phyloP scores from a whole-genome alignment of 2,113 vertebrate species.

The Lagopus leucura region DNA sequence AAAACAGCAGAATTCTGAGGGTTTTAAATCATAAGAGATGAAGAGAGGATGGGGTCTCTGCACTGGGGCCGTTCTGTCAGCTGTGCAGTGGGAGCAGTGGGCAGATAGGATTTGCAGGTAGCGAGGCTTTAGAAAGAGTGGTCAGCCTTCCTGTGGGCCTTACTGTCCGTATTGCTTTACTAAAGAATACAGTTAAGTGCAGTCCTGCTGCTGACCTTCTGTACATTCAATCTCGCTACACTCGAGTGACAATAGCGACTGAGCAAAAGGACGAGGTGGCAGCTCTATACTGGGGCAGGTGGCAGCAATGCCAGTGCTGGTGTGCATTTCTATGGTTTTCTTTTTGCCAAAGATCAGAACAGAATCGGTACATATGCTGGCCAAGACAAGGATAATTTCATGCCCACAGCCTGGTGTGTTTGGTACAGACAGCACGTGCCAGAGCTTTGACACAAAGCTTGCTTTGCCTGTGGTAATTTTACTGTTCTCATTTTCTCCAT shows the following conservation, averaged over 20 bases:
- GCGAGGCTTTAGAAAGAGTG: neutral
- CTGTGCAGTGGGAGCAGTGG: rapidly evolving
- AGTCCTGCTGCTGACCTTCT: neutral
- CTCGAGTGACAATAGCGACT: too few relatives aligned
- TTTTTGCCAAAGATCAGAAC: neutral
- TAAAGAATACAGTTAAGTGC: rapidly evolving
- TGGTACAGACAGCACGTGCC: neutral
- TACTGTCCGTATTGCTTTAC: rapidly evolving
- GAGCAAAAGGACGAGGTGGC: rapidly evolving
- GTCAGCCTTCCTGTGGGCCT: neutral
- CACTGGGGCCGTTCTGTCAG: neutral
- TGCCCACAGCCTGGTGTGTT: neutral
- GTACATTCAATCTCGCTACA: rapidly evolving
- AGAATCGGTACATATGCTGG: neutral
- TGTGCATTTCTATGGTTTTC: neutral
- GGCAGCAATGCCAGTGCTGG: neutral
- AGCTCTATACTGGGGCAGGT: neutral
- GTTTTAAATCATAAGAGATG: neutral
- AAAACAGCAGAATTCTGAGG: neutral
- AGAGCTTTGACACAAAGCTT: neutral
- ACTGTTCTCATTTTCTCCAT: neutral
- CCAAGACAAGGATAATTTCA: neutral
- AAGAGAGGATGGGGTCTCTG: neutral
- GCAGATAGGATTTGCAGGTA: neutral
- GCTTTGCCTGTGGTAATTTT: neutral